Evolutionary conservation across 1,140 invertebrate genomes (phyloP).

Genomic region (Ridgeia piscesae): DNA sequence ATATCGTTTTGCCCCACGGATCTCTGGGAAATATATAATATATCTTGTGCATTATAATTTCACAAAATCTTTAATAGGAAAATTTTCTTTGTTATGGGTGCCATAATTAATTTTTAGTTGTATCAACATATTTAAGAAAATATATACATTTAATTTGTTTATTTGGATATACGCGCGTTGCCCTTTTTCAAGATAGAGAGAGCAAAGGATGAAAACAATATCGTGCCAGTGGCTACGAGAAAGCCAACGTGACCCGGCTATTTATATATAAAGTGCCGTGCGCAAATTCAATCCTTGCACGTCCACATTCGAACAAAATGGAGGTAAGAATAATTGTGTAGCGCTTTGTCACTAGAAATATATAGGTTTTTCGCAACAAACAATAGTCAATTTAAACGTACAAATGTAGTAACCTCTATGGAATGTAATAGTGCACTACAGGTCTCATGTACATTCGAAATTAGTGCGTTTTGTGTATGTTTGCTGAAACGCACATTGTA

Average conservation of each 20-base stretch:
- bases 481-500: neutral
- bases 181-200: neutral
- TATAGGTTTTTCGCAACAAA: neutral
- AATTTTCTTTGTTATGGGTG: too few relatives aligned
- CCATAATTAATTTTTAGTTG: too few relatives aligned
- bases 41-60: too few relatives aligned
- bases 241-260: neutral
- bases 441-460: neutral
- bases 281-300: neutral
- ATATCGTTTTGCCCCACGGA: too few relatives aligned
- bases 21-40: too few relatives aligned
- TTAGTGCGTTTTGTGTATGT: neutral
- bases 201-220: neutral
- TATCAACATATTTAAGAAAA: too few relatives aligned
- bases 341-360: neutral
- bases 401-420: neutral
- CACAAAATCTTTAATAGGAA: too few relatives aligned
- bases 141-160: too few relatives aligned
- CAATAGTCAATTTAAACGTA: neutral
- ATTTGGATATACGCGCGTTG: too few relatives aligned
- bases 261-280: conserved; percentile 6
- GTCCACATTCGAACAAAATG: conserved; percentile 5
- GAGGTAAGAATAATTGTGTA: neutral
- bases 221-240: neutral
- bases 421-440: neutral